Evolutionary conservation across 1,140 invertebrate genomes (phyloP).

Genomic region (Panagrolaimus sp.): DNA sequence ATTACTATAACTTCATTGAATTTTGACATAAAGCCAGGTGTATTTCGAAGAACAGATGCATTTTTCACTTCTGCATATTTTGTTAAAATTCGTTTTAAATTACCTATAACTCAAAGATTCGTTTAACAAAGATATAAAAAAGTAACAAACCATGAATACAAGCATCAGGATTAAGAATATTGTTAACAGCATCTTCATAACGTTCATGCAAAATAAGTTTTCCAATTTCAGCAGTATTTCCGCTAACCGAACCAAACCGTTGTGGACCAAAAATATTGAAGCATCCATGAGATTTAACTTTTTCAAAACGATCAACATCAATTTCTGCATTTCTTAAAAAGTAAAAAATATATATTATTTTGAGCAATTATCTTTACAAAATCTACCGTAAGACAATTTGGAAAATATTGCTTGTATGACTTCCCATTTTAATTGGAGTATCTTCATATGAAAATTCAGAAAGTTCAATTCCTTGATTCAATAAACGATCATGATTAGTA

Average conservation of each 20-base stretch:
- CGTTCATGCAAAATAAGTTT: not conserved
- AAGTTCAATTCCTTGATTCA: not conserved
- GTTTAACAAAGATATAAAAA: too few species aligned
- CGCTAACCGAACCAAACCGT: not conserved
- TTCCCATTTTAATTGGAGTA: not conserved
- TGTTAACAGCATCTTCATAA: not conserved
- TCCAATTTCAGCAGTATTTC: conserved; percentile 3
- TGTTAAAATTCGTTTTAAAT: too few species aligned
- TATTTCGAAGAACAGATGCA: too few species aligned
- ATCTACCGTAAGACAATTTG: conserved; percentile 1
- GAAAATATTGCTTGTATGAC: not conserved
- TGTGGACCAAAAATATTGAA: not conserved
- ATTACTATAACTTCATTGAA: not conserved
- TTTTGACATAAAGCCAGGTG: too few species aligned
- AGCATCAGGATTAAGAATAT: not conserved
- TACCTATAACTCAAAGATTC: too few species aligned
- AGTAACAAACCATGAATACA: too few species aligned
- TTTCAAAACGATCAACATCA: not conserved
- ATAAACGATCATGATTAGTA: not conserved
- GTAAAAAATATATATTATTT: not conserved
- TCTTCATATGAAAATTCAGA: conserved; percentile 4
- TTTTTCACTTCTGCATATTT: too few species aligned
- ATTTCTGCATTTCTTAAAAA: conserved; percentile 1
- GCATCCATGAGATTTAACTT: not conserved
- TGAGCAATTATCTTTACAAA: not conserved